These are phyloP conservation scores for Poecile montanus DNA, from an alignment of 2,797 vertebrate species.

Conservation along the genomic window DNA sequence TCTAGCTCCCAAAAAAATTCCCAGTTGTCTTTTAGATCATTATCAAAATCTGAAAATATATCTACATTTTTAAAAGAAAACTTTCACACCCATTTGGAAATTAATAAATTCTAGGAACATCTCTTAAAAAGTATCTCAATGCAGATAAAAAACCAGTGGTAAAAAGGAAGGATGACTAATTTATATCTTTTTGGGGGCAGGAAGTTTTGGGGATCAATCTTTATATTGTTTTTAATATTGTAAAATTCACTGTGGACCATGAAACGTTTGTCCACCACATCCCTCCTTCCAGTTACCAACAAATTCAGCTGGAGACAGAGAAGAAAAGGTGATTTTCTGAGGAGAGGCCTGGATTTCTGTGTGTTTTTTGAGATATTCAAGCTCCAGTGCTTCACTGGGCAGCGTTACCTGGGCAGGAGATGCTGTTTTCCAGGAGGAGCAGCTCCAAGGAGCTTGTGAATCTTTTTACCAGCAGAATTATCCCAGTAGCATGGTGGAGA, in stretches of 20 bases:
- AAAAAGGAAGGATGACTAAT: not conserved
- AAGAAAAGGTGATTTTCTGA: not conserved
- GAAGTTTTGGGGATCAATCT: accelerated
- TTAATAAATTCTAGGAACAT: not conserved
- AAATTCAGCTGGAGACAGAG: not conserved
- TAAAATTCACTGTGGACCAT: not conserved
- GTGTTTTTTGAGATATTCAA: not conserved
- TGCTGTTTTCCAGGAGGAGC: not conserved
- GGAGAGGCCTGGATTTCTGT: not conserved
- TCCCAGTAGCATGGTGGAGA: accelerated
- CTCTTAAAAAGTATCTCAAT: not conserved
- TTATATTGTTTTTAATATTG: not conserved
- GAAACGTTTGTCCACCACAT: accelerated
- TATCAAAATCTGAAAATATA: not conserved
- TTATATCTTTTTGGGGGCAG: not conserved
- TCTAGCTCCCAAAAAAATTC: not conserved
- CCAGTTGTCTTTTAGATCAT: not conserved
- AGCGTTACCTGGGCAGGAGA: not conserved
- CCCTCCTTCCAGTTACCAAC: not conserved
- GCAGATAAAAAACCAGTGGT: not conserved
- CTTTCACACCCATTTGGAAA: not conserved
- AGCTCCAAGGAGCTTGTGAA: not conserved
- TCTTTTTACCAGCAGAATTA: not conserved
- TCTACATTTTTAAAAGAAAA: not conserved
- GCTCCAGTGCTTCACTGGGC: not conserved